Evolutionary conservation across 2,888 invertebrate genomes (phyloP).

Genomic region (Leucania comma): DNA sequence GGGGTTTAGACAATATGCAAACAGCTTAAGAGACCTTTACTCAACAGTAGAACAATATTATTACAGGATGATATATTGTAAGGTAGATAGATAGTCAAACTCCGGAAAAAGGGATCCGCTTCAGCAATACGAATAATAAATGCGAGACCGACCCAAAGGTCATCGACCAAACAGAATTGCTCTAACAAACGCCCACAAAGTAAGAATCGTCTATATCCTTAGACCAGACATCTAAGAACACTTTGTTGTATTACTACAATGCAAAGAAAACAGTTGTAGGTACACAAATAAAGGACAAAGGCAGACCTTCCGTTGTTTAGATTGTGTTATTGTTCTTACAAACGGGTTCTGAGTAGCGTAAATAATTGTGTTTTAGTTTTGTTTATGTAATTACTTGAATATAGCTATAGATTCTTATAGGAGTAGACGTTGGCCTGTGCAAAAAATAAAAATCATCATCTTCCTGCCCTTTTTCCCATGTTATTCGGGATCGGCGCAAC

Average conservation of each 20-base stretch:
- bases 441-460: too few species aligned
- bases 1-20: not conserved
- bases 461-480: too few species aligned
- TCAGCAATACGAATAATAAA: constrained; percentile 32
- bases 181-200: constrained; percentile 17
- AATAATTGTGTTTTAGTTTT: constrained; percentile 41
- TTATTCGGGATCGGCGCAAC: too few species aligned
- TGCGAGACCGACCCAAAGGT: constrained; percentile 17
- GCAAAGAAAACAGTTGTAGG: constrained; percentile 52
- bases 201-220: constrained; percentile 21
- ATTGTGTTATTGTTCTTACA: constrained; percentile 34
- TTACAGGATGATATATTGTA: not conserved
- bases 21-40: not conserved
- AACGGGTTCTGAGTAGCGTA: constrained; percentile 29
- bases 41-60: not conserved
- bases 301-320: constrained; percentile 30
- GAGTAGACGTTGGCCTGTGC: too few species aligned
- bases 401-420: not conserved
- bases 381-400: constrained; percentile 8
- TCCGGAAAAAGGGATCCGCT: constrained; percentile 4
- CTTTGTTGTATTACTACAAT: constrained; percentile 45
- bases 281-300: constrained; percentile 40
- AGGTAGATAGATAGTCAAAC: constrained; percentile 1
- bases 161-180: constrained; percentile 21
- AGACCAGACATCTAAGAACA: constrained; percentile 37